Conservation (phyloP, 2,888 invertebrate species). For the Cosmia pyralina region DNA sequence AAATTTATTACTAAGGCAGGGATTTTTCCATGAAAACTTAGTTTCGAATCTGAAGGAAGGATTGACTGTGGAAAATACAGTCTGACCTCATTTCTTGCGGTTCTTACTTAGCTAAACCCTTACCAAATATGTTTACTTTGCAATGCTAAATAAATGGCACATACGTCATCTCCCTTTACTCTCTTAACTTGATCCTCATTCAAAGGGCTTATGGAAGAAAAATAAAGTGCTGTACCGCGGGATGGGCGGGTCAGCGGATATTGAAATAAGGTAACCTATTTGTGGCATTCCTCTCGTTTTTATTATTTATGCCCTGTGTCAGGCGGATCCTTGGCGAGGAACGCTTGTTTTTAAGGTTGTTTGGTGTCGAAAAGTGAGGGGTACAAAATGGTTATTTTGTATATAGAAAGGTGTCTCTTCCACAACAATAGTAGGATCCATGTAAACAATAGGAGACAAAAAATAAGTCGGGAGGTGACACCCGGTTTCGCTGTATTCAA, state of each 20-base stretch:
- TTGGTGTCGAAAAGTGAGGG: constrained; percentile 2
- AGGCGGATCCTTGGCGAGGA: constrained; percentile 20
- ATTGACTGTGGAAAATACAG: neutral
- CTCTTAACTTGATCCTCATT: constrained; percentile 42
- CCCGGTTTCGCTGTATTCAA: too few species aligned
- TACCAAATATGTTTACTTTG: constrained; percentile 26
- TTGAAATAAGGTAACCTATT: constrained; percentile 79
- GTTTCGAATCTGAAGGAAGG: too few species aligned
- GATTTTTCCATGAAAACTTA: too few species aligned
- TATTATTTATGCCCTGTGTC: constrained; percentile 69
- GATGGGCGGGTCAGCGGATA: constrained; percentile 77
- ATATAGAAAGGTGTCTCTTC: neutral
- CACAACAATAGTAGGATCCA: neutral
- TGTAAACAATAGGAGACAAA: neutral
- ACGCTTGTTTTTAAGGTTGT: constrained; percentile 14
- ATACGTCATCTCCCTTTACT: constrained; percentile 36
- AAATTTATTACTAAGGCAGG: too few species aligned
- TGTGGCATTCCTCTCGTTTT: constrained; percentile 60
- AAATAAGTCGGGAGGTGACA: too few species aligned
- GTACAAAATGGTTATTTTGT: neutral
- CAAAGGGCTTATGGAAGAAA: constrained; percentile 71
- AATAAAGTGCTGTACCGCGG: constrained; percentile 73
- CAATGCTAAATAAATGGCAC: constrained; percentile 33
- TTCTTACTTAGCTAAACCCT: constrained; percentile 9
- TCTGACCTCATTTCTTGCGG: neutral